Base-by-base conservation (phyloP, 2,888 invertebrate genomes). In the Tinea semifulvella region DNA sequence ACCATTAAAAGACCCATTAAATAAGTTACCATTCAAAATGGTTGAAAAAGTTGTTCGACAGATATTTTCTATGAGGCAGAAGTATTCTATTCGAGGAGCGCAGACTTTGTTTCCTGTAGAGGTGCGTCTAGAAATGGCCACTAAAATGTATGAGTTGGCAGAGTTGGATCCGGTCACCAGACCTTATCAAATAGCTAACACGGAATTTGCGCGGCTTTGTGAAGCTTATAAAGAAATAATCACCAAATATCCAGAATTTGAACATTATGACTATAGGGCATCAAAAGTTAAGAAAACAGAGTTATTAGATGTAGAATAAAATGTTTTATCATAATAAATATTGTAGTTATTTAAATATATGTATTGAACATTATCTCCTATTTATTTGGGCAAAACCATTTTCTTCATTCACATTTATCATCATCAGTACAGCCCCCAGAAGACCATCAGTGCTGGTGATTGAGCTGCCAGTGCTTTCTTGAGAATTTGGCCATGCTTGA, bases 41-140 rank as follows among this genome's bases (percentile, higher is more conserved):
- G 89, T 97, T 11, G 96, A 98, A 61, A 98, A 96, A 75, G 89
- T 99, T 7, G 80, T 90, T 0, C 82, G 96, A 0, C 90, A 90
- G 56, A 83, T 96, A 50, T 99, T 98, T 68, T 88, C 88, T 54
- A 92, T 90, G 85, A 85, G 96, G 19, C 92, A 94, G 61, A 98
- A 98, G 65, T 89, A 88, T 72, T 87, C 88, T 20, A 81, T 86
- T 3, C 83, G 87, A 54, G 88, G 91, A 3, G 85, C 85, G 27
- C 77, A 84, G 53, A 90, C 88, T 1, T 71, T 96, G 26, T 93
- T 96, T 65, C 96, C 96, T 0, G 77, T 84, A 45, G 83, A 89
- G 3, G 63, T 81, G 1, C 71, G 90, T 44, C 80, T 85, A 2
- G 86, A 90, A 53, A 82, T 92, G 51, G 85, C 87, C 3, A 57